Conservation (phyloP, 1,140 invertebrate genomes). For the Cherax quadricarinatus region DNA sequence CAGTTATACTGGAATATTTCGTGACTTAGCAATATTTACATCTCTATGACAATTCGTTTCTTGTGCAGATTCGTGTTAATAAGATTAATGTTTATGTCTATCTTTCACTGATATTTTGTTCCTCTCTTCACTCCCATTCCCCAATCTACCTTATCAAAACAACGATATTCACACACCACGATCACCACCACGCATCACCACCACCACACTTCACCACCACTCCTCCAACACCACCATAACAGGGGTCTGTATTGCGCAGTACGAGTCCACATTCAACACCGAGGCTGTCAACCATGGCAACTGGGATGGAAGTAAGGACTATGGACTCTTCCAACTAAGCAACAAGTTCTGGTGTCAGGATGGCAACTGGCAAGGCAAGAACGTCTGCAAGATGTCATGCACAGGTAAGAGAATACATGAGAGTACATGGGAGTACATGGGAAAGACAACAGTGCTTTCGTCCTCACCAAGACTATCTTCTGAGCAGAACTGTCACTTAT, state of each 20-base stretch:
- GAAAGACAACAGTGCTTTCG: too few species aligned
- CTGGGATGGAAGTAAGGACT: slow-evolving; percentile 68
- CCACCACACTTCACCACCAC: not conserved
- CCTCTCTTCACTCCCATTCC: not conserved
- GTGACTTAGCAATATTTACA: too few species aligned
- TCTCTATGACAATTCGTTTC: too few species aligned
- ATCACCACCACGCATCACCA: not conserved
- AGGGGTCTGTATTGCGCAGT: slow-evolving; percentile 72
- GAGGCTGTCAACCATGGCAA: slow-evolving; percentile 61
- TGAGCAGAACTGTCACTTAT: too few species aligned
- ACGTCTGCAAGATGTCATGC: slow-evolving; percentile 61
- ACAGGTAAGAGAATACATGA: slow-evolving; percentile 3
- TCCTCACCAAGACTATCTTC: too few species aligned
- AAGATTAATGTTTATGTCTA: too few species aligned
- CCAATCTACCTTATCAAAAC: not conserved
- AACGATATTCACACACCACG: too few species aligned
- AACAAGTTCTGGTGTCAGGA: slow-evolving; percentile 69
- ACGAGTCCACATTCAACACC: slow-evolving; percentile 71
- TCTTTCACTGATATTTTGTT: too few species aligned
- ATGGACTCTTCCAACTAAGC: slow-evolving; percentile 72
- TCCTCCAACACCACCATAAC: not conserved
- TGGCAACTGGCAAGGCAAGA: slow-evolving; percentile 54
- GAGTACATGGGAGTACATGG: too few species aligned
- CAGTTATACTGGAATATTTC: too few species aligned
- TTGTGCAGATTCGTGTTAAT: too few species aligned